These are phyloP conservation scores for Campoletis sonorensis DNA, from an alignment of 1,140 invertebrate genomes.

Conservation along the genomic window DNA sequence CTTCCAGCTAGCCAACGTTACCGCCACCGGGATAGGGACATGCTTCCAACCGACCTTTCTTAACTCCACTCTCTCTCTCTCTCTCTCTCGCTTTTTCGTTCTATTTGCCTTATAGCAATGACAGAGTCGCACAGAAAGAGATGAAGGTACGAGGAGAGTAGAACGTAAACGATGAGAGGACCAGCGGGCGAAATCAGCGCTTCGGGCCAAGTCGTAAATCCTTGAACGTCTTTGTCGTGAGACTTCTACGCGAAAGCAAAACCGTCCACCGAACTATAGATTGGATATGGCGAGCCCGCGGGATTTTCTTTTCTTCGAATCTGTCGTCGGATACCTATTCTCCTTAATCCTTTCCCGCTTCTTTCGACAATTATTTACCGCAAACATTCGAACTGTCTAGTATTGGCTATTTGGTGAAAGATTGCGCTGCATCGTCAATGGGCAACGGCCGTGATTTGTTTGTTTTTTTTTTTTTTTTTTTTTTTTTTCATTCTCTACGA, in stretches of 20 bases:
- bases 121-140: constrained; percentile 15
- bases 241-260: constrained; percentile 40
- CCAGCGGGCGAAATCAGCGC: constrained; percentile 55
- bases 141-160: not conserved
- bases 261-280: not conserved
- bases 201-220: constrained; percentile 57
- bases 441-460: not conserved
- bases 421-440: constrained; percentile 14
- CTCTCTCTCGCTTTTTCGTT: not conserved
- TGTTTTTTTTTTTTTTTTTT: not conserved
- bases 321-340: constrained; percentile 46
- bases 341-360: constrained; percentile 47
- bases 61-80: not conserved
- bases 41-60: constrained; percentile 32
- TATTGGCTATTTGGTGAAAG: constrained; percentile 17
- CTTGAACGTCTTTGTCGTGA: constrained; percentile 55
- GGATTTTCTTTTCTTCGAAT: constrained; percentile 53
- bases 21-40: constrained; percentile 41
- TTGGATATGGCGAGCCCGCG: constrained; percentile 38
- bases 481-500: not conserved
- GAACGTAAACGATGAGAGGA: constrained; percentile 22
- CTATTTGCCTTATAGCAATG: not conserved
- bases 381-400: constrained; percentile 28
- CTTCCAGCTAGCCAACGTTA: constrained; percentile 49
- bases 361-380: constrained; percentile 48